Evolutionary conservation across 2,113 vertebrate species (phyloP).

Genomic region (Asarcornis scutulata): DNA sequence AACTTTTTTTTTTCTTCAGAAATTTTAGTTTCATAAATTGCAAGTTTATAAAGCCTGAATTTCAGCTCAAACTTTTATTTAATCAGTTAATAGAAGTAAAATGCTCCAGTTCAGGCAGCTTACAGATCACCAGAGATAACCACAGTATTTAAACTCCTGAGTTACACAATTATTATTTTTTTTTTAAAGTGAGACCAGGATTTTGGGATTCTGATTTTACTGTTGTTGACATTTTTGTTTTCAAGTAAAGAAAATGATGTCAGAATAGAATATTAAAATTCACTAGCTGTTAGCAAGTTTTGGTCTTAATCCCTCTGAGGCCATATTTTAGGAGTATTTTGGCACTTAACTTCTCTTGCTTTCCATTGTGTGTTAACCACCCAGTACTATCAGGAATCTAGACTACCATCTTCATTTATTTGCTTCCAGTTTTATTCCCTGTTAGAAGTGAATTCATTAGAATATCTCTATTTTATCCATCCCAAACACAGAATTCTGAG

Average conservation of each 20-base stretch:
- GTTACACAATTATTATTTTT: not conserved
- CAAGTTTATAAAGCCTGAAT: not conserved
- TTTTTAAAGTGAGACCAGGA: not conserved
- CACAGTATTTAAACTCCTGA: not conserved
- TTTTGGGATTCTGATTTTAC: not conserved
- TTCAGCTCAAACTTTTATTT: not conserved
- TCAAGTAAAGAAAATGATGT: not conserved
- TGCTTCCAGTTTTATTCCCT: not conserved
- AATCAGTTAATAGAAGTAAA: not conserved
- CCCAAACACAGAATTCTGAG: not conserved
- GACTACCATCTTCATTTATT: not conserved
- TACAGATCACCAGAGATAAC: not conserved
- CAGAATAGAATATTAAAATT: not conserved
- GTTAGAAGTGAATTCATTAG: not conserved
- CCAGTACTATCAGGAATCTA: not conserved
- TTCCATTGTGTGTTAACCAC: not conserved
- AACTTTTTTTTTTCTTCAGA: not conserved
- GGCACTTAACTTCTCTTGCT: not conserved
- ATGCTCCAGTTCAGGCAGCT: not conserved
- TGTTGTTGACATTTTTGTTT: not conserved
- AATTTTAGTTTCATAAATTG: not conserved
- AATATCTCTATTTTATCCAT: not conserved
- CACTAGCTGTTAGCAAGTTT: not conserved
- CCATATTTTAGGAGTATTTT: not conserved
- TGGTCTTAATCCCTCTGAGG: not conserved